Base-by-base conservation (phyloP, 2,113 vertebrate species). In the Panthera tigris region DNA sequence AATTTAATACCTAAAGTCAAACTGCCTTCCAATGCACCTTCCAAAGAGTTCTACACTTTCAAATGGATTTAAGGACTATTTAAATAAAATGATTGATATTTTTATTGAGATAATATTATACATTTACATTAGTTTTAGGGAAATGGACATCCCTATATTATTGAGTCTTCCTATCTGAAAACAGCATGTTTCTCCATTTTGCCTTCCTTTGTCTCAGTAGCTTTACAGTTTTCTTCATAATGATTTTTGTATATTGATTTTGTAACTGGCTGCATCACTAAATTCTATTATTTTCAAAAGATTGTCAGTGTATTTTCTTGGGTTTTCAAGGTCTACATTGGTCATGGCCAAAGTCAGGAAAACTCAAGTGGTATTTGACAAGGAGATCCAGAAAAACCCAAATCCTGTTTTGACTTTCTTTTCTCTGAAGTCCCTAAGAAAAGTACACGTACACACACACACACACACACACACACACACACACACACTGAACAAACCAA, bases 61-160 rank as follows among this genome's bases (percentile, higher is more conserved):
- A 71, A 41, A 50, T 80, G 57, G 4, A 94, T 80, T 95, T 85
- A 84, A 13, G 50, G 82, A 48, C 63, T 73, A 73, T 68, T 84
- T 61, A 61, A 61, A n/a, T 80, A 91, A 83, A 87, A 45, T 84
- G 19, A 71, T 27, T 80, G 21, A 57, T 0, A 41, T 80, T 73
- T 92, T 45, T 80, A 36, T 48, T 85, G 39, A 36, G 14, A 50
- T 29, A 61, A 36, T 23, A 12, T 73, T 89, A 91, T 36, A 66
- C 39, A 63, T 94, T 25, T 79, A 74, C 57, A n/a, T 94, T 73
- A 66, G 48, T 57, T 91, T 95, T 80, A 94, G 39, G 68, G 82
- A 78, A 87, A 82, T 3, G 55, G 63, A 79, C 29, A 68, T 55
- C 29, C 11, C 25, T 79, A 80, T 2, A 36, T n/a, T 81, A n/a